Evolutionary conservation across 1,140 invertebrate species (phyloP).

Genomic region (Hirudo medicinalis): DNA sequence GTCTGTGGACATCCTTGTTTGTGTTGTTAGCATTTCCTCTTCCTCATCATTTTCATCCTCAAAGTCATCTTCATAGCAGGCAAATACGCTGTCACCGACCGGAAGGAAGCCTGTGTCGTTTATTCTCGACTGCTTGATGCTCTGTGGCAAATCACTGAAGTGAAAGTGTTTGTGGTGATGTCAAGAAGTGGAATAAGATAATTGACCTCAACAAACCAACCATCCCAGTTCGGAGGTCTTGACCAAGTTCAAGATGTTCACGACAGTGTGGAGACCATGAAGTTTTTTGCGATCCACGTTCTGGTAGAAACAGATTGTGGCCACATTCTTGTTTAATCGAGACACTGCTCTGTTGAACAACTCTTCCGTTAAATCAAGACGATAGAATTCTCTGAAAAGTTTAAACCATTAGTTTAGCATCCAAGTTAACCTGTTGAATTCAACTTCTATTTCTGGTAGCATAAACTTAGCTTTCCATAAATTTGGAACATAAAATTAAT

Average conservation of each 20-base stretch:
- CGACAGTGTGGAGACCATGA: constrained; percentile 55
- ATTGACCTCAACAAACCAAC: constrained; percentile 35
- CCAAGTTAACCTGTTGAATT: too few species aligned
- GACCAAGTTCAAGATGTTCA: constrained; percentile 58
- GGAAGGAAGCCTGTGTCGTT: neutral
- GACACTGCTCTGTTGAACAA: constrained; percentile 61
- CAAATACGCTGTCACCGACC: neutral
- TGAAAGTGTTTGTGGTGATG: constrained; percentile 48
- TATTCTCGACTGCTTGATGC: constrained; percentile 46
- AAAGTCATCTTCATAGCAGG: neutral
- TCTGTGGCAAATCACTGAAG: constrained; percentile 41
- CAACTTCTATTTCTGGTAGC: too few species aligned
- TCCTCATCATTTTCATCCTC: constrained; percentile 8
- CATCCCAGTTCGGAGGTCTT: constrained; percentile 56
- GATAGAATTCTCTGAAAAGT: constrained; percentile 59
- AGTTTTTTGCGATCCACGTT: constrained; percentile 52
- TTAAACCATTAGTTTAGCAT: neutral
- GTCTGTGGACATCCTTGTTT: neutral
- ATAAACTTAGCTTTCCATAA: too few species aligned
- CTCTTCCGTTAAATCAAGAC: constrained; percentile 53
- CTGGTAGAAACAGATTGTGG: constrained; percentile 67
- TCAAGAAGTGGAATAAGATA: constrained; percentile 20
- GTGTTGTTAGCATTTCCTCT: too few species aligned
- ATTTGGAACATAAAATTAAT: too few species aligned
- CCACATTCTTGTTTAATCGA: constrained; percentile 63